Evolutionary conservation across 35 echinoderm and acorn worm genomes (phyloP).

Genomic region (Apostichopus parvimensis): DNA sequence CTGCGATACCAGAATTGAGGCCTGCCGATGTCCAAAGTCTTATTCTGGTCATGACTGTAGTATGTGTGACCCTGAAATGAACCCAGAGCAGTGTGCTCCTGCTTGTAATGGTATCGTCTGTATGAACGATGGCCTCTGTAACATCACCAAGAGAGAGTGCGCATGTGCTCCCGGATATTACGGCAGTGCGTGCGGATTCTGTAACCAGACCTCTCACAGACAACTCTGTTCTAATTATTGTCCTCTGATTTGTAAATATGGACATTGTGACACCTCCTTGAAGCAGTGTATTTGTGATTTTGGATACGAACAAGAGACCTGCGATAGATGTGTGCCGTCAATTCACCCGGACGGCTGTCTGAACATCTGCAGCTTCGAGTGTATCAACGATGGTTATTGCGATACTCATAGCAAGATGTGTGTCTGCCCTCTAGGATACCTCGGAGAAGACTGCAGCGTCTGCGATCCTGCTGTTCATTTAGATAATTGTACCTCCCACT

Average conservation of each 20-base stretch:
- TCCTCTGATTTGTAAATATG: constrained; percentile 55
- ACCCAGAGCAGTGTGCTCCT: constrained; percentile 20
- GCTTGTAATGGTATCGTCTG: constrained; percentile 51
- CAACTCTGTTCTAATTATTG: constrained; percentile 40
- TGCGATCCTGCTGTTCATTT: constrained; percentile 49
- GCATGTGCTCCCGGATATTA: constrained; percentile 59
- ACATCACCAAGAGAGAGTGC: constrained; percentile 45
- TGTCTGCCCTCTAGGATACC: constrained; percentile 45
- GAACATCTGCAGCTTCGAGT: constrained; percentile 49
- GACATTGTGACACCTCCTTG: constrained; percentile 35
- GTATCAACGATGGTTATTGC: constrained; percentile 57
- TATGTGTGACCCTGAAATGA: constrained; percentile 47
- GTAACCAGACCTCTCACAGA: constrained; percentile 46
- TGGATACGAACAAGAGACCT: constrained; percentile 53
- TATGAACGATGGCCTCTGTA: constrained; percentile 55
- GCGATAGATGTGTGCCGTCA: constrained; percentile 55
- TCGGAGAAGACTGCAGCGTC: constrained; percentile 63
- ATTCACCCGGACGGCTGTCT: constrained; percentile 45
- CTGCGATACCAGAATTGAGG: constrained; percentile 46
- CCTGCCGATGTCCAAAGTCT: constrained; percentile 56
- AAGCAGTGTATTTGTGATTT: constrained; percentile 56
- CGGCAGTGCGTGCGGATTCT: constrained; percentile 54
- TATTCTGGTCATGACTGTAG: constrained; percentile 53
- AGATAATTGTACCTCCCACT: constrained; percentile 65
- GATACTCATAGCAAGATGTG: constrained; percentile 16